These are phyloP conservation scores for Diorhabda carinulata DNA, from an alignment of 1,140 invertebrate species.

Conservation along the genomic window DNA sequence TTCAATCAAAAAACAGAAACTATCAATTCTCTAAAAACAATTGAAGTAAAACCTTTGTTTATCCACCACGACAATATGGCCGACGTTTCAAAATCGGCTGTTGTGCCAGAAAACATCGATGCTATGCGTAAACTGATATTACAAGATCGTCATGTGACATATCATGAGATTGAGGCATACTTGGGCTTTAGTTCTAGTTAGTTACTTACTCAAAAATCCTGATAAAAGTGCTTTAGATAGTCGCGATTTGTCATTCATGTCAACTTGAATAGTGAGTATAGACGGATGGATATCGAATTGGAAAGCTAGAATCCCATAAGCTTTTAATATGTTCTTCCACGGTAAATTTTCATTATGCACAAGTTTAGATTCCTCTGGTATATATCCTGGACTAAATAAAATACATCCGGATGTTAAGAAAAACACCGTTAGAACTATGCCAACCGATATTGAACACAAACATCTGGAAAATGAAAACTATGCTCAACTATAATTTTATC, in stretches of 20 bases:
- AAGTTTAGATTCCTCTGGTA: not conserved
- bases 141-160: too few species aligned
- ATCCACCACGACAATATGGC: not conserved
- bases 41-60: not conserved
- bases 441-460: constrained; percentile 56
- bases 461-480: constrained; percentile 47
- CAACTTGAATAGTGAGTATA: constrained; percentile 72
- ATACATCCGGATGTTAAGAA: constrained; percentile 55
- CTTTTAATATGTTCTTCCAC: constrained; percentile 54
- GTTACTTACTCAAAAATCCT: constrained; percentile 58
- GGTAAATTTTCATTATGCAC: constrained; percentile 5
- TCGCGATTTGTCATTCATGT: constrained; percentile 66
- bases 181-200: not conserved
- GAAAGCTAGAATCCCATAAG: constrained; percentile 64
- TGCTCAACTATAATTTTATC: not conserved
- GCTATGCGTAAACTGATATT: too few species aligned
- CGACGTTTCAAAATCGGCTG: too few species aligned
- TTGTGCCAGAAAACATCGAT: too few species aligned
- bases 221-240: constrained; percentile 61
- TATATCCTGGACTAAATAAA: constrained; percentile 31
- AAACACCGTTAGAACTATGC: constrained; percentile 56
- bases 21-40: constrained; percentile 1
- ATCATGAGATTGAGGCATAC: too few species aligned
- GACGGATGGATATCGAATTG: constrained; percentile 78
- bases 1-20: not conserved